Percentiles rank a stretch among this genome's conserved stretches.
Conservation (phyloP, 1,140 invertebrate genomes). For the Drosophila ambigua region DNA sequence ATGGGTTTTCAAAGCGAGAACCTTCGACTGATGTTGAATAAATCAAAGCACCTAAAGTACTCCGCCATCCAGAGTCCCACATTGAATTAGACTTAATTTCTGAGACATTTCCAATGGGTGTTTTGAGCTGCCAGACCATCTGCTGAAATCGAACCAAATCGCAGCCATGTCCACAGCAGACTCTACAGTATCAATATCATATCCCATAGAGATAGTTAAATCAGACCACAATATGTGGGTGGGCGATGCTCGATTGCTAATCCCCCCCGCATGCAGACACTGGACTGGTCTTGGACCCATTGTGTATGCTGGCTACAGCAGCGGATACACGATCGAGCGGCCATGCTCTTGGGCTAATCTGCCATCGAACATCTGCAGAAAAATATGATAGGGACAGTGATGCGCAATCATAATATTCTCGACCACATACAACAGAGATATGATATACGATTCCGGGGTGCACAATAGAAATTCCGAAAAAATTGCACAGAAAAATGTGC, state of each 20-base stretch:
- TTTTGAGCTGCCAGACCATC: too few relatives aligned
- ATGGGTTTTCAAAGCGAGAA: too few relatives aligned
- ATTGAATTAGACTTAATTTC: too few relatives aligned
- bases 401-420: conserved; percentile 51
- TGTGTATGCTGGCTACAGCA: background rate
- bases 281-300: background rate
- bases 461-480: conserved; percentile 21
- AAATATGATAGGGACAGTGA: conserved; percentile 22
- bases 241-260: conserved; percentile 24
- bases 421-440: conserved; percentile 28
- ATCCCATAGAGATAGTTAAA: background rate
- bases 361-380: conserved; percentile 50
- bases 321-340: conserved; percentile 35
- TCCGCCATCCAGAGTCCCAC: too few relatives aligned
- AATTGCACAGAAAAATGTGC: background rate
- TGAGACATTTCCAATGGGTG: too few relatives aligned
- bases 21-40: too few relatives aligned
- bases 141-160: too few relatives aligned
- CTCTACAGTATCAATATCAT: background rate
- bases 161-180: background rate
- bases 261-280: background rate
- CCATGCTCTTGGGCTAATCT: conserved; percentile 44
- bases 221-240: conserved; percentile 26
- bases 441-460: conserved; percentile 21
- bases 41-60: too few relatives aligned